Percentiles rank a stretch among this genome's conserved stretches.
phyloP scores from a whole-genome alignment of 1,140 invertebrate genomes.

The honey bee (Apis mellifera) region Amel_HAv3.1 CM009931.2:2119501-2120000 shows the following conservation, averaged over 20 bases:
- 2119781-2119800: conserved; percentile 17
- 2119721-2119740: conserved; percentile 1
- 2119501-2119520: too few species aligned
- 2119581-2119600: too few species aligned
- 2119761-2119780: background rate
- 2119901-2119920: conserved; percentile 6
- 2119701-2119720: too few species aligned
- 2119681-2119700: background rate
- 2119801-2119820: conserved; percentile 14
- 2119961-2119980: background rate
- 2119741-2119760: background rate
- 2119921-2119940: background rate
- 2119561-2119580: too few species aligned
- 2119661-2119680: too few species aligned
- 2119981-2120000: background rate
- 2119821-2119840: conserved; percentile 10
- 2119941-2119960: background rate
- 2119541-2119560: too few species aligned
- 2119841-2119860: conserved; percentile 37
- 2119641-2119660: too few species aligned
- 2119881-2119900: conserved; percentile 18
- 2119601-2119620: too few species aligned
- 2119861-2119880: conserved; percentile 15
- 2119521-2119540: too few species aligned
- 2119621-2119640: too few species aligned